Evolutionary conservation across 1,140 invertebrate genomes (phyloP), one percentile per base, ranked within the genome.

Genomic region (Adelges cooleyi): DNA sequence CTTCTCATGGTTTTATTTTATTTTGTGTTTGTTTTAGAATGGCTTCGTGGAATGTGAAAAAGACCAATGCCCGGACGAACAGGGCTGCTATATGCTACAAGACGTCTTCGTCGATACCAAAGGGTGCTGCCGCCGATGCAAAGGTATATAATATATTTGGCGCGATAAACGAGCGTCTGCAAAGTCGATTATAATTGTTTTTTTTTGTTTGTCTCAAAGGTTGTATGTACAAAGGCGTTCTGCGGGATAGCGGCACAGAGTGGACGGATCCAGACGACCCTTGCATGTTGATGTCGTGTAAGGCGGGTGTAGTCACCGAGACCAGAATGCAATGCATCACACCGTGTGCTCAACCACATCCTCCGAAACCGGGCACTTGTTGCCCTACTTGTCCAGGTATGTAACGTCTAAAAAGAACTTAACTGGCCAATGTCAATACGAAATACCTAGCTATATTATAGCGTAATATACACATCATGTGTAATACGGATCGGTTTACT

Each of bases 281-380:
- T 0, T 92, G 89, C 71, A 77, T 76, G 65, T 76, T 84, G 65
- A 76, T 85, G 68, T 79, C 82, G 25, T 93, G 90, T 75, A 82
- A 87, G 72, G 89, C 88, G 18, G 89, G 89, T 10, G 85, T 93
- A 29, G 78, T 92, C 66, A 95, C 90, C 1, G 82, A 87, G 70
- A 86, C 88, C 1, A 77, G 79, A 54, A 78, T 86, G 18, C 82
- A 85, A 66, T 95, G 91, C 72, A 86, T 90, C 72, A 83, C 84
- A 11, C 86, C 88, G 0, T 93, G 90, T 73, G 75, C 79, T 1
- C 80, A 85, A 70, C 83, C 89, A 0, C 76, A 82, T 36, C 81
- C 85, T n/a, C 80, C 86, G 2, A 73, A 75, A 13, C 79, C 82
- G 15, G 85, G 89, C 33, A 82, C 87, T 69, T 93, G 91, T 73